Percentiles rank a stretch among this genome's conserved stretches.
Evolutionary conservation across 1,140 invertebrate species (phyloP).

Genomic region (Drosophila mauritiana): DNA sequence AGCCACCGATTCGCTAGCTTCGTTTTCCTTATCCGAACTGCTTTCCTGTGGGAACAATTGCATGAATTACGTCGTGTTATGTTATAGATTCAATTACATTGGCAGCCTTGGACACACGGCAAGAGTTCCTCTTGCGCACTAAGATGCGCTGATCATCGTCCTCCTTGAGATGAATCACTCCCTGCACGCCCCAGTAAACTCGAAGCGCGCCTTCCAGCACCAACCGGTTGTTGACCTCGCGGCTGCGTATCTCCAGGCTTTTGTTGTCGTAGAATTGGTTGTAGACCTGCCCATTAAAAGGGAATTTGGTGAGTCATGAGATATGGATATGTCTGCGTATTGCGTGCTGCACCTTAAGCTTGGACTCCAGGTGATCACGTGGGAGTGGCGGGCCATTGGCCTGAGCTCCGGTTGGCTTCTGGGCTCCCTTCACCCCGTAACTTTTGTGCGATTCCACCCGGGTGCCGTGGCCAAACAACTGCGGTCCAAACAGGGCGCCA

Average conservation of each 20-base stretch:
- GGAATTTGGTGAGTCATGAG: constrained; percentile 8
- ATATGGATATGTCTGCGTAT: neutral
- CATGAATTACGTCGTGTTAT: neutral
- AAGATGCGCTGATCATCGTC: constrained; percentile 93
- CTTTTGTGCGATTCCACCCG: constrained; percentile 94
- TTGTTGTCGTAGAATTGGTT: constrained; percentile 93
- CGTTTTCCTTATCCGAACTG: constrained; percentile 82
- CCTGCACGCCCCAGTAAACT: constrained; percentile 94
- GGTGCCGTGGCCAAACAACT: constrained; percentile 94
- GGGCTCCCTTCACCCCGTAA: constrained; percentile 89
- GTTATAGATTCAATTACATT: constrained; percentile 41
- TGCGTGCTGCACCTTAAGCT: constrained; percentile 87
- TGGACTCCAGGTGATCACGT: constrained; percentile 91
- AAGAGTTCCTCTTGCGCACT: constrained; percentile 89
- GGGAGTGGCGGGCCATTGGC: constrained; percentile 84
- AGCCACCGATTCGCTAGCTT: constrained; percentile 76
- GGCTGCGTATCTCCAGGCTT: constrained; percentile 90
- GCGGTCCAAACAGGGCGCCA: constrained; percentile 93
- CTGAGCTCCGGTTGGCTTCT: constrained; percentile 59
- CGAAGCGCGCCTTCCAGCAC: constrained; percentile 92
- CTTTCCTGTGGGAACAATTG: constrained; percentile 51
- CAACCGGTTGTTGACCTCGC: constrained; percentile 91
- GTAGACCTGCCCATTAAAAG: constrained; percentile 59
- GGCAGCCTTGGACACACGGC: constrained; percentile 83
- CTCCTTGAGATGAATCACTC: constrained; percentile 94